Conservation (phyloP, 2,888 invertebrate genomes). For the Dicyrtomina minuta region DNA sequence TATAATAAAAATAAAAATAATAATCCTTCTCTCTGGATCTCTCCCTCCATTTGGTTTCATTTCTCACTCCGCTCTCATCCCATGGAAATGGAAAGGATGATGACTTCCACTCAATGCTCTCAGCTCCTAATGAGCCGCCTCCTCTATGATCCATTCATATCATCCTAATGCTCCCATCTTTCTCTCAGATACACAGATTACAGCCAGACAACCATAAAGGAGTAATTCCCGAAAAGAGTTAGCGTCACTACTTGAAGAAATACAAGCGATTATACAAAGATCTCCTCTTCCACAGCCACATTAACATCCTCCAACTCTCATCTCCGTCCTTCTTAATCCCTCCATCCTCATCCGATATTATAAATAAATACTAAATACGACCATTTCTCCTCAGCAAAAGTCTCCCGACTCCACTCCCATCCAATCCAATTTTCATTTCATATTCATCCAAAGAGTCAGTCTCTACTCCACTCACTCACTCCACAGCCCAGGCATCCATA, state of each 20-base stretch:
- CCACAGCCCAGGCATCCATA: not conserved
- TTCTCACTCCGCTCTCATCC: not conserved
- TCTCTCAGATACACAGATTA: conserved; percentile 32
- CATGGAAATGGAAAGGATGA: not conserved
- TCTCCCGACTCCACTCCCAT: not conserved
- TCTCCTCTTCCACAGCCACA: conserved; percentile 7
- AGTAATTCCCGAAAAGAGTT: conserved; percentile 43
- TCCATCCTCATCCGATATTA: conserved; percentile 15
- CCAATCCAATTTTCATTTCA: not conserved
- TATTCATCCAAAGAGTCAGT: not conserved
- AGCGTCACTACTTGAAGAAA: conserved; percentile 43
- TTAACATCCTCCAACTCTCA: conserved; percentile 24
- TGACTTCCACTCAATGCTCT: conserved; percentile 2
- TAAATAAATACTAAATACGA: conserved; percentile 3
- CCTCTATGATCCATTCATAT: conserved; percentile 40
- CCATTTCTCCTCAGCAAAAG: not conserved
- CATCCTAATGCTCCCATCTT: conserved; percentile 34
- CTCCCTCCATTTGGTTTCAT: not conserved
- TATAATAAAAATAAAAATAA: no score
- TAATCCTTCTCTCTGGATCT: not conserved
- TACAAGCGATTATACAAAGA: conserved; percentile 39
- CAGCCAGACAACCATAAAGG: conserved; percentile 40
- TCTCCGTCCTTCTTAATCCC: conserved; percentile 2
- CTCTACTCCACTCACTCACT: not conserved
- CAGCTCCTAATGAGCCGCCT: conserved; percentile 45